A percentile compares a stretch with the other conserved stretches of the same genome.
phyloP scores from a whole-genome alignment of 2,888 invertebrate species.

The Chymomyza fuscimana region DNA sequence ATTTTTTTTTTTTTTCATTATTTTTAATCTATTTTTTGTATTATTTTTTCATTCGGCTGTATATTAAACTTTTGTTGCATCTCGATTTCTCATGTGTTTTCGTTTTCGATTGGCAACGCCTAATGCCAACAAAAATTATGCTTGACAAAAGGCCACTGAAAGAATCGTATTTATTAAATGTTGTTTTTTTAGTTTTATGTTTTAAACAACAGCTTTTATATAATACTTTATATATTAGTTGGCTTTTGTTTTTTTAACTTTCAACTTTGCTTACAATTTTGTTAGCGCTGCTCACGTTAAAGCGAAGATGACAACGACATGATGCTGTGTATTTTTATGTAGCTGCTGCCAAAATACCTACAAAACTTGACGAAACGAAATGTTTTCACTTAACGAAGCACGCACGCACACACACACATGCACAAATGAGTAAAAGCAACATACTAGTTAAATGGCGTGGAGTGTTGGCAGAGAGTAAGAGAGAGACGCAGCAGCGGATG shows the following conservation, averaged over 20 bases:
- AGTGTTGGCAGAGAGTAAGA: slow-evolving; percentile 18
- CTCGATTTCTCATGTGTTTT: slow-evolving; percentile 15
- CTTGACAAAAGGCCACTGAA: slow-evolving; percentile 21
- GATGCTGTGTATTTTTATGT: slow-evolving; percentile 51
- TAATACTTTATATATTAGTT: not conserved
- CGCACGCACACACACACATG: slow-evolving; percentile 33
- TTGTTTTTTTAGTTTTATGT: slow-evolving; percentile 5
- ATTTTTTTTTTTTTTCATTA: not conserved
- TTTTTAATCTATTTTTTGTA: not conserved
- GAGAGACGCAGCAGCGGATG: slow-evolving; percentile 42
- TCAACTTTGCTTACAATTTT: not conserved
- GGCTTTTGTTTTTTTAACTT: slow-evolving; percentile 14
- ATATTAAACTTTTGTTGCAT: slow-evolving; percentile 12
- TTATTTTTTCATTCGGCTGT: not conserved
- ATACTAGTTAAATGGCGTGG: not conserved
- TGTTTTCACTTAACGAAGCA: slow-evolving; percentile 67
- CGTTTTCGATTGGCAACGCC: slow-evolving; percentile 59
- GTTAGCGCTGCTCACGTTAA: slow-evolving; percentile 24
- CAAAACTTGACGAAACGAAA: slow-evolving; percentile 68
- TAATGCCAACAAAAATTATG: slow-evolving; percentile 31
- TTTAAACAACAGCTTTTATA: not conserved
- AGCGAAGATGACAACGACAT: slow-evolving; percentile 41
- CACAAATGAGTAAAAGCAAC: slow-evolving; percentile 24
- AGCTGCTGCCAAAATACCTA: slow-evolving; percentile 64
- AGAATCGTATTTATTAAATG: slow-evolving; percentile 10